These are phyloP conservation scores for Acholoe squamosa DNA, from an alignment of 2,888 invertebrate species.

Conservation along the genomic window DNA sequence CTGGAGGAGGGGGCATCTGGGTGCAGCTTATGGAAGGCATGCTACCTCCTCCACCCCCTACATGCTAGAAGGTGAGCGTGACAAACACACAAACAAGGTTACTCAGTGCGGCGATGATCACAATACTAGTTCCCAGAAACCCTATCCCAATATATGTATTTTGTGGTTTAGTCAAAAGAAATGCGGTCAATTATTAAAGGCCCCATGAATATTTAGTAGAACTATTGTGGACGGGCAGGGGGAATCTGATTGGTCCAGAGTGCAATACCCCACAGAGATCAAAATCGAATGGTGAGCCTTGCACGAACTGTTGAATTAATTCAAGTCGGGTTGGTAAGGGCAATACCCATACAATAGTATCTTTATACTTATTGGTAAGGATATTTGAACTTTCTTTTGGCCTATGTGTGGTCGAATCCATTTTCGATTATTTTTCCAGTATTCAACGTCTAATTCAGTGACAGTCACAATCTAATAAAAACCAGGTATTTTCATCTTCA, in stretches of 20 bases:
- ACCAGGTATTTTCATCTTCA: no score
- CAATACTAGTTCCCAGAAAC: not conserved
- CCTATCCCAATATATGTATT: not conserved
- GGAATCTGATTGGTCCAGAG: not conserved
- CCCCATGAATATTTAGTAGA: not conserved
- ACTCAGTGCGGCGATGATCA: conserved; percentile 1
- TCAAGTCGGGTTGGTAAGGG: no score
- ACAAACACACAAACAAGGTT: conserved; percentile 11
- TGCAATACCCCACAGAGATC: not conserved
- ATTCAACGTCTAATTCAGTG: no score
- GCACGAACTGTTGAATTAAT: not conserved
- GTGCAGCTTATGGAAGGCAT: not conserved
- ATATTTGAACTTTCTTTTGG: no score
- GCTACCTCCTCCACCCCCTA: not conserved
- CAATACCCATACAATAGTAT: no score
- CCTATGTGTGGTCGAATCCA: no score
- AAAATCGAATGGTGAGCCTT: not conserved
- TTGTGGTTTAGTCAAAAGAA: not conserved
- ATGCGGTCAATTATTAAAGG: conserved; percentile 1
- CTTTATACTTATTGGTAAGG: no score
- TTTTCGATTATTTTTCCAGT: no score
- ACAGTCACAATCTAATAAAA: no score
- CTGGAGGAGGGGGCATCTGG: no score
- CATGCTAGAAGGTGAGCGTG: not conserved
- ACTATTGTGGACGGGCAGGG: not conserved